These are phyloP conservation scores for Holothuria leucospilota DNA, from an alignment of 53 echinoderm and acorn worm species.

Conservation along the genomic window DNA sequence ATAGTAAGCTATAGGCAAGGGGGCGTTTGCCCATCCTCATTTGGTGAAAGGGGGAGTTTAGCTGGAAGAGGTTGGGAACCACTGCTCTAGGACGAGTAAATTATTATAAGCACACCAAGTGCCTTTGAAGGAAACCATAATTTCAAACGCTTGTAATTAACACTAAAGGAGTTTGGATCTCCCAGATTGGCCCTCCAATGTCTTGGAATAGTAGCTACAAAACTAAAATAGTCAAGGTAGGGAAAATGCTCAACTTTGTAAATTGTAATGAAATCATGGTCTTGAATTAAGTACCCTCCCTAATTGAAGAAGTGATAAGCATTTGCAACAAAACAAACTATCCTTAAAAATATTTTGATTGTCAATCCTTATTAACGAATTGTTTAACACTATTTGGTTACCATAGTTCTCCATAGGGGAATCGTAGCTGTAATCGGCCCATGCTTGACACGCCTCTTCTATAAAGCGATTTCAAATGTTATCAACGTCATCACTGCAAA, in stretches of 20 bases:
- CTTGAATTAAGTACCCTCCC: not conserved
- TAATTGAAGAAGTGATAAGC: too few relatives aligned
- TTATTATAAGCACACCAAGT: not conserved
- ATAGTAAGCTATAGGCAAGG: too few relatives aligned
- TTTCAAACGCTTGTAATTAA: not conserved
- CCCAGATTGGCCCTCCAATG: not conserved
- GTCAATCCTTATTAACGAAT: too few relatives aligned
- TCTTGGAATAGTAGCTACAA: not conserved
- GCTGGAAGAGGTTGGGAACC: too few relatives aligned
- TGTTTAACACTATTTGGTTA: too few relatives aligned
- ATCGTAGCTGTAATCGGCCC: too few relatives aligned
- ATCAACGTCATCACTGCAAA: not conserved
- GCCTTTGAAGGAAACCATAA: not conserved
- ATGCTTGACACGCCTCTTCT: not conserved
- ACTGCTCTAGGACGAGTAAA: constrained; percentile 6
- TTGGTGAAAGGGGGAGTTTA: too few relatives aligned
- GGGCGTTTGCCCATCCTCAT: too few relatives aligned
- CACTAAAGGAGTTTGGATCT: not conserved
- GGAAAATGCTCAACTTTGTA: constrained; percentile 5
- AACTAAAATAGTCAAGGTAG: not conserved
- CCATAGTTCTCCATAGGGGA: too few relatives aligned
- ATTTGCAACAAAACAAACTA: too few relatives aligned
- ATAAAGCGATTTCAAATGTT: not conserved
- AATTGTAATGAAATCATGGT: constrained; percentile 5
- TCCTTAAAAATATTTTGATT: too few relatives aligned